These are phyloP conservation scores for Danaus melanippus DNA, from an alignment of 1,140 invertebrate genomes.

Conservation along the genomic window DNA sequence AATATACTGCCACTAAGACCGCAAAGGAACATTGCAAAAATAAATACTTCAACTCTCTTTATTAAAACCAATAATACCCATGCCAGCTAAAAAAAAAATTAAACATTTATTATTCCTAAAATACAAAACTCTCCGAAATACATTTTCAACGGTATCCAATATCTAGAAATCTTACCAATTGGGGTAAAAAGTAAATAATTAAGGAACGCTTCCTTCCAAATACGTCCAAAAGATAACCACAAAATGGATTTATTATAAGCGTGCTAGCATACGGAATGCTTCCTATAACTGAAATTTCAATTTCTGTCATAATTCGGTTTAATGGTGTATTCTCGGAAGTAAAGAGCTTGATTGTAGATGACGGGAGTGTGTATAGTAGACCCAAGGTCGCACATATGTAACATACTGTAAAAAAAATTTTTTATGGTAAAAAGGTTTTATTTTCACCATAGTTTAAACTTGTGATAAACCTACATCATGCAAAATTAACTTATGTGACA, in stretches of 20 bases:
- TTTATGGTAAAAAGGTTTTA: too few relatives aligned
- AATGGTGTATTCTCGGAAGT: constrained; percentile 40
- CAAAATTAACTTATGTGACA: too few relatives aligned
- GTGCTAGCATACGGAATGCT: constrained; percentile 40
- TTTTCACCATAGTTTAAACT: too few relatives aligned
- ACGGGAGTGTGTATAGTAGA: constrained; percentile 19
- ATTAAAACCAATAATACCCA: constrained; percentile 28
- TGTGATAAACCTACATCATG: too few relatives aligned
- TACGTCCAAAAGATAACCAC: constrained; percentile 34
- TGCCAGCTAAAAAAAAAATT: constrained; percentile 26
- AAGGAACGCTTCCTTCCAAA: constrained; percentile 42
- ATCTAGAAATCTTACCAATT: constrained; percentile 23
- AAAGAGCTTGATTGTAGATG: constrained; percentile 39
- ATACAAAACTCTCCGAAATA: too few relatives aligned
- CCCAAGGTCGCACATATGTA: too few relatives aligned
- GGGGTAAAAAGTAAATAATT: constrained; percentile 22
- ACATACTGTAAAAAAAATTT: too few relatives aligned
- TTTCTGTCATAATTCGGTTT: constrained; percentile 38
- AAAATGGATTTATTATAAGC: constrained; percentile 33
- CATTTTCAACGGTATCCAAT: too few relatives aligned
- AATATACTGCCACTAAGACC: constrained; percentile 32
- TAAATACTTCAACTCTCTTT: constrained; percentile 34
- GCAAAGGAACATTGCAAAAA: constrained; percentile 33
- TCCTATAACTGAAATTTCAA: constrained; percentile 40
- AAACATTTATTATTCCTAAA: background rate